Base-by-base conservation (phyloP, 2,888 invertebrate genomes). In the Bedellia somnulentella region DNA sequence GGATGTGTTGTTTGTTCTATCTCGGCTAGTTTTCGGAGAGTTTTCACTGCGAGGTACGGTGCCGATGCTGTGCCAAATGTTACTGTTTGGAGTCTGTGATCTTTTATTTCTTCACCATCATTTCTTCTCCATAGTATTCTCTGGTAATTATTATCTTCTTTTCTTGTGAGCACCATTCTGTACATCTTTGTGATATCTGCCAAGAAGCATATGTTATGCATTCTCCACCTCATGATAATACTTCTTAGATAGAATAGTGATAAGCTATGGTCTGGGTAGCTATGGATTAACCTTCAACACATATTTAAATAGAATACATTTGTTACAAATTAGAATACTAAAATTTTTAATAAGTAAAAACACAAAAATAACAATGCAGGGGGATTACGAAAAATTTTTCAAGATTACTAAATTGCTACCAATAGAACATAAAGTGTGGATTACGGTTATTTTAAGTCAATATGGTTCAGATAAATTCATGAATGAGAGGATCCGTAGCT, bases 121-220 rank as follows among this genome's bases (percentile, higher is more conserved):
- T 39, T 12, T 10, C 2, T 9, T 28, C 39, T 28, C 38, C 41
- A 42, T 4, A 42, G 5, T 5, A 41, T 35, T 12, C 43, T 24
- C 32, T 49, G 49, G 10, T 33, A 39, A 13, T 42, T 34, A 9
- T 36, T 22, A 15, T 50, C 41, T 25, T 41, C 35, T 4, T 37
- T 29, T 12, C 25, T 6, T 4, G 47, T 30, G 10, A 36, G 29
- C 15, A 49, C 36, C 36, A 38, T 35, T 18, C 47, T 27, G 16
- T 47, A 52, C 48, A 52, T 51, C 32, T 47, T 44, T 24, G 32
- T 10, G 4, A 47, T 39, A 18, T 46, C 46, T 5, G 40, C 32
- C 0, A 40, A 39, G 15, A 45, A 41, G 13, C 40, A 44, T 3
- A 48, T 21, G 2, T 21, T 28, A 12, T 46, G 31, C 11, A 31